phyloP scores from a whole-genome alignment of 2,888 invertebrate genomes.

The Augochlorella aurata region DNA sequence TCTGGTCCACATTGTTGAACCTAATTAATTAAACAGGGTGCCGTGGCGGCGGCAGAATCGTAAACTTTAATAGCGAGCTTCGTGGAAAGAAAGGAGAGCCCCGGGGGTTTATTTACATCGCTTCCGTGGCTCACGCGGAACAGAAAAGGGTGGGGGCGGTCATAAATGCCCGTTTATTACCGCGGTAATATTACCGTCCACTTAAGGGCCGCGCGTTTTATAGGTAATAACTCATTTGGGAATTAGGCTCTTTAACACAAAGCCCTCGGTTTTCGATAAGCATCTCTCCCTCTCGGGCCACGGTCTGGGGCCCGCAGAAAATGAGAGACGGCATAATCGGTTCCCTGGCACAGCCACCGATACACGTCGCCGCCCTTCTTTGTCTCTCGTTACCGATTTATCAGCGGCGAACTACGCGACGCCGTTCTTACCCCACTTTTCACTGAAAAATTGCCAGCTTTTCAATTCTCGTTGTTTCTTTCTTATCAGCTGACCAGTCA shows the following conservation, averaged over 20 bases:
- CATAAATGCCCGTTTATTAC: constrained; percentile 78
- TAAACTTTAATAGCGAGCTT: constrained; percentile 69
- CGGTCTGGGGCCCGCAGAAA: background rate
- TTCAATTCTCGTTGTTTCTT: too few species aligned
- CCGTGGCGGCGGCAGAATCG: constrained; percentile 64
- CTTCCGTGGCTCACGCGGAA: constrained; percentile 65
- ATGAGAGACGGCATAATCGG: constrained; percentile 26
- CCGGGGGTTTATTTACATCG: constrained; percentile 65
- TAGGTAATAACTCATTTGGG: constrained; percentile 77
- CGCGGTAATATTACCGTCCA: constrained; percentile 77
- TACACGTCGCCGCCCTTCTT: background rate
- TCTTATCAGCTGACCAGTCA: too few species aligned
- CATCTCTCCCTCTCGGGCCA: constrained; percentile 56
- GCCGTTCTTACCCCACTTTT: background rate
- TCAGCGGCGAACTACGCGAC: background rate
- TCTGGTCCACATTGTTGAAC: constrained; percentile 56
- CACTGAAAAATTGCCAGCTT: background rate
- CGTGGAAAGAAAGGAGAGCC: constrained; percentile 65
- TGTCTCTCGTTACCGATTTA: background rate
- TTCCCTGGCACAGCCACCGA: constrained; percentile 11
- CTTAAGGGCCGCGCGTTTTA: constrained; percentile 74
- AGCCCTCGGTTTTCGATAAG: constrained; percentile 73
- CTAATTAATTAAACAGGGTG: constrained; percentile 72
- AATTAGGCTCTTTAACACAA: constrained; percentile 78
- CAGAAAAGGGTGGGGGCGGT: constrained; percentile 42